These are phyloP conservation scores for Palythoa grandis DNA, from an alignment of 92 coral and sea anemone species.

Conservation along the genomic window DNA sequence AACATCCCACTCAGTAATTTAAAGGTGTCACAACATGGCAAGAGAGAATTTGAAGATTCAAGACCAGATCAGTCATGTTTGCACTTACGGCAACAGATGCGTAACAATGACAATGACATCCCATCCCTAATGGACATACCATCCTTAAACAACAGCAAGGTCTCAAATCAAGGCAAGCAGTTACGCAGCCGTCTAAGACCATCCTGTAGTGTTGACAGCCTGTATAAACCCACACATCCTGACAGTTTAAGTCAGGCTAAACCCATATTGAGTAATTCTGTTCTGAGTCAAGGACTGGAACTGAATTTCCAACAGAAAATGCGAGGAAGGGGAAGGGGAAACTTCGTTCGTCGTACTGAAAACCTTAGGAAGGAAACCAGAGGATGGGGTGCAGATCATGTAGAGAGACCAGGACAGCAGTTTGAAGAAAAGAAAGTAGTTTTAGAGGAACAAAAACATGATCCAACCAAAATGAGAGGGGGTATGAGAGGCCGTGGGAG, in stretches of 20 bases:
- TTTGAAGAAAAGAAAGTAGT: not conserved
- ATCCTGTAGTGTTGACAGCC: slow-evolving; percentile 30
- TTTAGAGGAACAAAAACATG: not conserved
- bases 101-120: not conserved
- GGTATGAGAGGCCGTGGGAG: not conserved
- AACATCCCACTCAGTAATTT: not conserved
- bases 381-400: not conserved
- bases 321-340: not conserved
- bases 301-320: not conserved
- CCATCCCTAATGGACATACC: not conserved
- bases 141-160: not conserved
- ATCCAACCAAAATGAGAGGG: not conserved
- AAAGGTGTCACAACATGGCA: not conserved
- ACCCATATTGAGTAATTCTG: slow-evolving; percentile 1
- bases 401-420: not conserved
- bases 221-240: not conserved
- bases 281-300: not conserved
- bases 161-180: not conserved
- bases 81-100: not conserved
- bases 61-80: not conserved
- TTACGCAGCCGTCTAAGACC: not conserved
- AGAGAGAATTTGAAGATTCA: not conserved
- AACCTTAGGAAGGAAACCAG: not conserved
- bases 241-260: not conserved
- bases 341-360: not conserved